Evolutionary conservation across 2,888 invertebrate species (phyloP), one percentile per base, ranked within the genome.

Genomic region (Choreutis nemorana): DNA sequence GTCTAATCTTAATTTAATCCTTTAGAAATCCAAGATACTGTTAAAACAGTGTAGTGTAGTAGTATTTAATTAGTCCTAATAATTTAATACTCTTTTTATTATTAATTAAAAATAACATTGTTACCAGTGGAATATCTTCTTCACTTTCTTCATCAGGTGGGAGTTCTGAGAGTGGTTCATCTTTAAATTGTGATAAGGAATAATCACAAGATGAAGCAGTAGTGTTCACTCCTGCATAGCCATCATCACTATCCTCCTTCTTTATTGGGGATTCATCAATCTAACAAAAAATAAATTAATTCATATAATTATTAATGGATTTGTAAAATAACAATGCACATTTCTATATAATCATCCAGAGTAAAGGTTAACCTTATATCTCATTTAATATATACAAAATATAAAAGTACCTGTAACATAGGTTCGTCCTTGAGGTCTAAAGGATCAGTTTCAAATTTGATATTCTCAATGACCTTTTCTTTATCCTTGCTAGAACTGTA

Each of bases 41-140:
- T n/a, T n/a, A n/a, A n/a, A n/a, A n/a, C n/a, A n/a, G n/a, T n/a
- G n/a, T n/a, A n/a, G n/a, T n/a, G n/a, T n/a, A n/a, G n/a, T n/a
- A 32, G 32, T 22, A 28, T 6, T 12, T 26, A 8, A 18, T 30
- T 8, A 14, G 13, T 18, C 15, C 23, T 28, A 20, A 12, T 10
- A n/a, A 9, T n/a, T n/a, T n/a, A n/a, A n/a, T n/a, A n/a, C n/a
- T n/a, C n/a, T n/a, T n/a, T n/a, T n/a, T n/a, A n/a, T n/a, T 15
- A 13, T 28, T 23, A 31, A 53, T 70, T 18, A 18, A 5, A 18
- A 18, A 18, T 5, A 6, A 6, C n/a, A 6, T 5, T 14, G 3
- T 77, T 80, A 90, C 90, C 82, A 91, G 63, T 42, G 91, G 90
- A 27, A 84, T 55, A 60, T 92, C 90, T 55, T 90, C 90, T 40